Evolutionary conservation across 2,113 vertebrate genomes (phyloP).

Genomic region (Upupa epops): DNA sequence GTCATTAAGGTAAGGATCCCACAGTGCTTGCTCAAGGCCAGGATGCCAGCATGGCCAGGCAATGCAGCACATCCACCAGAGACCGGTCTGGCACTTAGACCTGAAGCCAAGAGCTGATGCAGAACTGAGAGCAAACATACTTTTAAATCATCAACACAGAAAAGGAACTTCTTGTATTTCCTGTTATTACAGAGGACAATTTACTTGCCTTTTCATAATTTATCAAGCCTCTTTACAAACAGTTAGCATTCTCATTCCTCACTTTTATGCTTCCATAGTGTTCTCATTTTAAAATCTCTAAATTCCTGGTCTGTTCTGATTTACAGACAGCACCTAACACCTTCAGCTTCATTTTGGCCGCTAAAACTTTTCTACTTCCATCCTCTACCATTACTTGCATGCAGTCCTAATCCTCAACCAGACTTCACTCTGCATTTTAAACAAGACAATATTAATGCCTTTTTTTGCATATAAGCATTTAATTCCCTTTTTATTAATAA

Average conservation of each 20-base stretch:
- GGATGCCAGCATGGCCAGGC: rapidly evolving
- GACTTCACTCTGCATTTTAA: not conserved
- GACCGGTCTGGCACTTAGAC: not conserved
- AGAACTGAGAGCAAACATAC: not conserved
- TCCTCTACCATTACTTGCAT: not conserved
- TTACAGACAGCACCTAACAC: not conserved
- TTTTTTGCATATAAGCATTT: not conserved
- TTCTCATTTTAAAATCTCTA: not conserved
- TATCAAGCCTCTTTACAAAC: not conserved
- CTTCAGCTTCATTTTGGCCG: not conserved
- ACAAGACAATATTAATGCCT: not conserved
- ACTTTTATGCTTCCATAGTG: no score
- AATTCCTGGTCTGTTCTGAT: not conserved
- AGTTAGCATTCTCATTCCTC: not conserved
- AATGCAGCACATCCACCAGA: rapidly evolving
- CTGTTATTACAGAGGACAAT: rapidly evolving
- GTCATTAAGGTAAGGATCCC: not conserved
- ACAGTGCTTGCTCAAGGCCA: rapidly evolving
- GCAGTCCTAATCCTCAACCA: not conserved
- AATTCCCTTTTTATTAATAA: not conserved
- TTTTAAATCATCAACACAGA: rapidly evolving
- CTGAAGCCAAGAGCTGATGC: not conserved
- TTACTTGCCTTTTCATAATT: not conserved
- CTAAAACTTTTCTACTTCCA: no score
- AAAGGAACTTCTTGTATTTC: not conserved